Evolutionary conservation across 2,797 vertebrate genomes (phyloP).

Genomic region (Sebastes miniatus): DNA sequence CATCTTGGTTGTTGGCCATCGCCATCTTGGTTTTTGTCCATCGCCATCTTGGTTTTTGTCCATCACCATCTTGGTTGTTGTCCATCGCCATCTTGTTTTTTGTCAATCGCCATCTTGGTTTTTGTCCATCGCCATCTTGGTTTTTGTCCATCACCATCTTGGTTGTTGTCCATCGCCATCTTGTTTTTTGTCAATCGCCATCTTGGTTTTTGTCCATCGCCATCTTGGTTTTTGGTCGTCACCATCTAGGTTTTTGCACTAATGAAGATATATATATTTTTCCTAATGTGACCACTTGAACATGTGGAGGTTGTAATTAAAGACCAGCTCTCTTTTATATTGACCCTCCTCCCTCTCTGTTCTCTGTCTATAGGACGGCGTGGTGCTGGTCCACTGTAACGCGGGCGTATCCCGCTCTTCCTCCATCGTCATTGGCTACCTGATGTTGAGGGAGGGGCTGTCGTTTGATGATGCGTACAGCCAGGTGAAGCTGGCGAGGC

Average conservation of each 20-base stretch:
- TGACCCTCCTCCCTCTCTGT: not conserved
- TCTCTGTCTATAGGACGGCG: conserved; percentile 80
- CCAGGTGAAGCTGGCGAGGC: conserved; percentile 88
- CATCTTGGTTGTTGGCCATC: accelerated
- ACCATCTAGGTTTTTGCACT: too few relatives aligned
- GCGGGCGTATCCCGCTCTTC: conserved; percentile 93
- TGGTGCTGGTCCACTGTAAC: conserved; percentile 94
- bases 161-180: too few relatives aligned
- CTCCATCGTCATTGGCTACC: conserved; percentile 89
- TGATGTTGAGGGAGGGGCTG: conserved; percentile 89
- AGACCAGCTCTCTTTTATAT: not conserved
- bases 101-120: too few relatives aligned
- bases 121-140: too few relatives aligned
- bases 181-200: too few relatives aligned
- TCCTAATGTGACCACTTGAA: not conserved
- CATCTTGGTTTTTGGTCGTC: too few relatives aligned
- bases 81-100: accelerated
- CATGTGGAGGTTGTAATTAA: not conserved
- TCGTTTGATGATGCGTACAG: conserved; percentile 86
- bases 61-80: too few relatives aligned
- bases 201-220: too few relatives aligned
- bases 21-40: too few relatives aligned
- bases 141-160: too few relatives aligned
- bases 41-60: too few relatives aligned
- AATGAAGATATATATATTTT: too few relatives aligned